Evolutionary conservation across 1,140 invertebrate species (phyloP), one percentile per base, ranked within the genome.

Genomic region (Diorhabda elongata): DNA sequence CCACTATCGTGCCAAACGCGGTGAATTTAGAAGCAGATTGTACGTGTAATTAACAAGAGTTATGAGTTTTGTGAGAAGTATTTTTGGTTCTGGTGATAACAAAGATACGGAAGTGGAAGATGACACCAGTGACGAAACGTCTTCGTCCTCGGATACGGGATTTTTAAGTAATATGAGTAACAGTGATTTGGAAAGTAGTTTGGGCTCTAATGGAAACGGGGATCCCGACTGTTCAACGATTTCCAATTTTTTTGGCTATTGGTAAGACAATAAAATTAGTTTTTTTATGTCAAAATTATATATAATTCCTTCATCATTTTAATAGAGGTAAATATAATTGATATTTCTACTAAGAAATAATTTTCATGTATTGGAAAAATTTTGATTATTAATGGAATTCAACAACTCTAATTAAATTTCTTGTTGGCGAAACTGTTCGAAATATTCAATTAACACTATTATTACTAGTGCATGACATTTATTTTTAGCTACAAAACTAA

Each of bases 241-340:
- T 69, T 79, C 78, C 2, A 80, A 78, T 64, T 81, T 81, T 70
- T 81, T 81, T 62, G 78, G 77, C 58, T 81, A 81, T 70, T 81
- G 79, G 79, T 80, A 73, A 67, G 74, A 26, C 26, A 26, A 26
- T 26, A 26, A 26, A 26, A 26, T 26, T 26, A 26, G 26, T 26
- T 26, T 26, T 26, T 26, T 26, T 26, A 26, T 26, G 26, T 26
- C 26, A 1, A 26, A 26, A 26, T 1, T 26, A 26, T 26, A 26
- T 26, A 26, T 26, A 26, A 26, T 26, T 26, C 26, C 26, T 26
- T 26, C 1, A 26, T 1, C 26, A 26, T 26, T 26, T 26, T 26
- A 26, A 26, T 26, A 26, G 26, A 26, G 26, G 26, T 26, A 26
- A 26, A 26, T 26, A 26, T 26, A 26, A 26, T 26, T 26, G 26